Conservation (phyloP, 2,888 invertebrate species). For the Phrixothrix hirtus region DNA sequence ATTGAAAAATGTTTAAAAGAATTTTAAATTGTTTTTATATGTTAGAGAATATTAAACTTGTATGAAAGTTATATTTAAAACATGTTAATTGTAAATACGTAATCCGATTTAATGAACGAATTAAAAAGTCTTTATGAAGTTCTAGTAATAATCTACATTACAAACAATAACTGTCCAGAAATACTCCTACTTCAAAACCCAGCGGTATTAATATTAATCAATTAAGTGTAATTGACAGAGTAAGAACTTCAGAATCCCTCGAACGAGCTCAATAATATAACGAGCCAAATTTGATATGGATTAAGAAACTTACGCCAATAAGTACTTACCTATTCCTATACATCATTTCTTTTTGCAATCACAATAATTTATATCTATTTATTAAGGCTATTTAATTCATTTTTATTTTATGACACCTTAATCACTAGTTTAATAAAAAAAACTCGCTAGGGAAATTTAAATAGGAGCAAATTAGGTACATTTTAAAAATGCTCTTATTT, state of each 20-base stretch:
- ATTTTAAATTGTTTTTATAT: not conserved
- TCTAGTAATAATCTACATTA: not conserved
- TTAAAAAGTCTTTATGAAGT: too few species aligned
- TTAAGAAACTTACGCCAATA: too few species aligned
- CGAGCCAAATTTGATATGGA: not conserved
- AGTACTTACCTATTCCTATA: too few species aligned
- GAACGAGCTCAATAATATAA: conserved; percentile 1
- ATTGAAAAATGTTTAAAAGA: not conserved
- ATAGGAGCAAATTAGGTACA: not conserved
- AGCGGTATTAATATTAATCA: conserved; percentile 2
- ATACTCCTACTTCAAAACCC: not conserved
- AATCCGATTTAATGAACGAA: not conserved
- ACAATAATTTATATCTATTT: too few species aligned
- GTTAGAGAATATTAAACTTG: not conserved
- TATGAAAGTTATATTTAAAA: not conserved
- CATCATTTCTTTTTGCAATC: too few species aligned
- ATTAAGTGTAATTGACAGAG: conserved; percentile 2
- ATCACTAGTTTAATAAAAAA: too few species aligned
- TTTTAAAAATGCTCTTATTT: not conserved
- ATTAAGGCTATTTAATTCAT: too few species aligned
- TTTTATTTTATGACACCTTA: too few species aligned
- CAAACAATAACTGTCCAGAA: not conserved
- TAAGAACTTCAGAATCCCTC: not conserved
- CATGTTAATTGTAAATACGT: too few species aligned
- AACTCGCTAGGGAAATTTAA: too few species aligned